Evolutionary conservation across 2,113 vertebrate genomes (phyloP).

Genomic region (Dendrocopos noguchii): DNA sequence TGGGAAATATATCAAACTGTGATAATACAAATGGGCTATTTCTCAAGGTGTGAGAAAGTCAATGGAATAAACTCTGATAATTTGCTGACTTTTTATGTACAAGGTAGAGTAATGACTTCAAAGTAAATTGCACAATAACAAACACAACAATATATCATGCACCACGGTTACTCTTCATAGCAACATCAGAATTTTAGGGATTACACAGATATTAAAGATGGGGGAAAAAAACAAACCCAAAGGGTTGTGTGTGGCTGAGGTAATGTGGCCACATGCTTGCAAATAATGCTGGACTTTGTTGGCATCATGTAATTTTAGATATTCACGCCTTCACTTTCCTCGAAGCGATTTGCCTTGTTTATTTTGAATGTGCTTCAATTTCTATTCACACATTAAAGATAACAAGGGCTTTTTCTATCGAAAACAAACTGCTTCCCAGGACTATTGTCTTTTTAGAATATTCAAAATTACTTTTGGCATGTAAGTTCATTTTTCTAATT

Average conservation of each 20-base stretch:
- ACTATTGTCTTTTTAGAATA: constrained; percentile 63
- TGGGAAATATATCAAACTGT: constrained; percentile 84
- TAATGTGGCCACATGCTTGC: background rate
- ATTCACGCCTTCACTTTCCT: background rate
- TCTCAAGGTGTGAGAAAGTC: constrained; percentile 82
- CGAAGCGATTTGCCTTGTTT: background rate
- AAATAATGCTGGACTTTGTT: background rate
- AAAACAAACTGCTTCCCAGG: constrained; percentile 1
- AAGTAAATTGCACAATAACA: constrained; percentile 54
- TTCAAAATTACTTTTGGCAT: constrained; percentile 79
- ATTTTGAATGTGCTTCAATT: background rate
- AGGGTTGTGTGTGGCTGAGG: accelerated
- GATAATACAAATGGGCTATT: constrained; percentile 83
- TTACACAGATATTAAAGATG: background rate
- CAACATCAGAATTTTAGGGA: background rate
- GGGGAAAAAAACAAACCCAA: background rate
- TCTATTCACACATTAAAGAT: background rate
- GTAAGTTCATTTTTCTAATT: constrained; percentile 76
- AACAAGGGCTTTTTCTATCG: background rate
- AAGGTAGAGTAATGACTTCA: constrained; percentile 56
- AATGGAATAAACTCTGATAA: constrained; percentile 78
- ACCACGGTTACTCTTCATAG: background rate
- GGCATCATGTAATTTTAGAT: background rate
- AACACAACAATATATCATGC: background rate
- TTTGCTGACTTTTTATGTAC: constrained; percentile 69